These are phyloP conservation scores for Stylophora pistillata DNA, from an alignment of 64 coral and sea anemone species.

Conservation along the genomic window DNA sequence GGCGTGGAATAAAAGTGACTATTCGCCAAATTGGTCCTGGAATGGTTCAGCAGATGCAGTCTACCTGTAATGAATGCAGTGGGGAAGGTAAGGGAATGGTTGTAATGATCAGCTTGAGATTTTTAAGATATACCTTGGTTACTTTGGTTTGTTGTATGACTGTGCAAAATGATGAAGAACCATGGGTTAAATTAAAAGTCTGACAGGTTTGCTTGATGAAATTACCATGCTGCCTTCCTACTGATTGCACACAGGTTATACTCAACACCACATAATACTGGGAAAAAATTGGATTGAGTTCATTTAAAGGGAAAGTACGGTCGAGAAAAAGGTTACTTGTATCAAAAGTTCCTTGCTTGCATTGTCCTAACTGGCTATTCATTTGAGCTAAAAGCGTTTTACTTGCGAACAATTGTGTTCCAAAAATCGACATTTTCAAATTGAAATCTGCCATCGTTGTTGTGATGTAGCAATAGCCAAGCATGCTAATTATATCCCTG, in stretches of 20 bases:
- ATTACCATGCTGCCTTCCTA: constrained; percentile 42
- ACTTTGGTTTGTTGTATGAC: neutral
- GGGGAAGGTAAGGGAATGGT: constrained; percentile 76
- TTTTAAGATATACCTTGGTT: neutral
- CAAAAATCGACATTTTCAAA: too few relatives aligned
- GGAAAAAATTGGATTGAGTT: too few relatives aligned
- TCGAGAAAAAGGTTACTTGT: too few relatives aligned
- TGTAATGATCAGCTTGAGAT: neutral
- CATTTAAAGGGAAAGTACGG: too few relatives aligned
- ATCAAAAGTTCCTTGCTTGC: too few relatives aligned
- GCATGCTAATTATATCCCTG: too few relatives aligned
- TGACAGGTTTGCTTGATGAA: constrained; percentile 17
- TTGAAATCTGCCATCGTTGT: too few relatives aligned
- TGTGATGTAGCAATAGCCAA: too few relatives aligned
- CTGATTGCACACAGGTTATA: neutral
- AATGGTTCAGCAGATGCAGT: constrained; percentile 99
- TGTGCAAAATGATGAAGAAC: constrained; percentile 30
- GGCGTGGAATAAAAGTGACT: constrained; percentile 81
- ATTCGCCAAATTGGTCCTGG: constrained; percentile 89
- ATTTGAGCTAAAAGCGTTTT: too few relatives aligned
- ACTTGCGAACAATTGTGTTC: too few relatives aligned
- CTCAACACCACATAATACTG: too few relatives aligned
- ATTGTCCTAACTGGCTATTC: too few relatives aligned
- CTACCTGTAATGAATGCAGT: constrained; percentile 80
- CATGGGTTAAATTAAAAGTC: constrained; percentile 1